Base-by-base conservation (phyloP, 2,797 vertebrate species). In the Gymnocypris eckloni region DNA sequence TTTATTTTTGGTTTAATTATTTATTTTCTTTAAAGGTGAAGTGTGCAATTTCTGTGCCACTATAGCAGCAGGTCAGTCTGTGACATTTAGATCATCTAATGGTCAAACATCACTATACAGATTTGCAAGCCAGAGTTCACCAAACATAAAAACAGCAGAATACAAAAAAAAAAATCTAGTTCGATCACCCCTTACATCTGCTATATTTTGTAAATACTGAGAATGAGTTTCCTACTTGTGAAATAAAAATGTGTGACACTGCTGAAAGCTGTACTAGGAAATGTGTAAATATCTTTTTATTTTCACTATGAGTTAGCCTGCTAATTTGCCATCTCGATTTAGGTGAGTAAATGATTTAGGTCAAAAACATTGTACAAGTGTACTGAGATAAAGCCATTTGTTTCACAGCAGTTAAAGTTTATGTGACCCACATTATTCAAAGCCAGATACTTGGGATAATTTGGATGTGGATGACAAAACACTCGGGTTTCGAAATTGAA, bases 391-490 rank as follows among this genome's bases (percentile, higher is more conserved):
- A 78, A 70, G 50, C 75, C 50, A 54, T 18, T 54, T 70, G 50
- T 84, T 84, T 67, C 37, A 67, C n/a, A 85, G 39, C 76, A 79
- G 43, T 66, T 77, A 10, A 56, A 56, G 66, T 78, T 28, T 56
- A 50, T 25, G 15, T 56, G 16, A 79, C 39, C 76, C 16, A 41
- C 39, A n/a, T 45, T 56, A 78, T 79, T 69, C 66, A 85, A 41
- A 79, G 45, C 50, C 76, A 71, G 83, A 84, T 78, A 22, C 66
- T 56, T 52, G 45, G 37, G 22, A 69, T 59, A 45, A 70, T 43
- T 69, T 75, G 15, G 10, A 56, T 66, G 45, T 20, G 20, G 43
- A 39, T 77, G 59, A 66, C 28, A 67, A 76, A 83, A 83, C 3
- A 18, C 3, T 64, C 12, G 33, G 18, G n/a, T 20, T 66, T 69